These are phyloP conservation scores for Hypselothyrea guttata DNA, from an alignment of 2,888 invertebrate species.

Conservation along the genomic window DNA sequence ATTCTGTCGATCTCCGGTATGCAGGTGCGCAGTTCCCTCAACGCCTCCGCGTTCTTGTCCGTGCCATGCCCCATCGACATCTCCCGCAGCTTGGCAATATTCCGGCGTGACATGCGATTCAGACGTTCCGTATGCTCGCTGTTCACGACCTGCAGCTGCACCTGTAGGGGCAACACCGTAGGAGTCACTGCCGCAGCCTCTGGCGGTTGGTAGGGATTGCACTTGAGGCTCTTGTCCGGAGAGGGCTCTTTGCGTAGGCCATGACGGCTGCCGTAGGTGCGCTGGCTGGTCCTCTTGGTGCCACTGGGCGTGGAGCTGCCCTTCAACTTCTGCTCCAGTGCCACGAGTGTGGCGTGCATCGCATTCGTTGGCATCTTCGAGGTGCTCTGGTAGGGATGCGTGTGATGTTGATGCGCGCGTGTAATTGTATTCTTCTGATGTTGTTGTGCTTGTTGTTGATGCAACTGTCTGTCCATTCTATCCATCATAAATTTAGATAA, in stretches of 20 bases:
- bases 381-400: constrained; percentile 4
- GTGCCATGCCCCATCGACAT: constrained; percentile 43
- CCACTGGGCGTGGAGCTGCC: constrained; percentile 1
- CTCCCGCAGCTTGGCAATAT: constrained; percentile 45
- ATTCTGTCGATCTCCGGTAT: constrained; percentile 86
- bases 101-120: constrained; percentile 42
- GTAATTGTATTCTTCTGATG: not conserved
- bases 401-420: not conserved
- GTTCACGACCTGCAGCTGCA: constrained; percentile 47
- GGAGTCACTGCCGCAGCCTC: not conserved
- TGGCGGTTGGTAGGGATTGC: too few species aligned
- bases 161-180: too few species aligned
- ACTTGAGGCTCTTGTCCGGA: too few species aligned
- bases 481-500: constrained; percentile 45
- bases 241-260: not conserved
- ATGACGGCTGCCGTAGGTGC: not conserved
- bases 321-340: constrained; percentile 33
- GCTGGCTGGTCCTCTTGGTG: not conserved
- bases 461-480: constrained; percentile 59
- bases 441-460: constrained; percentile 11
- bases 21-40: constrained; percentile 75
- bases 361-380: constrained; percentile 22
- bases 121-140: constrained; percentile 41
- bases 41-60: constrained; percentile 74
- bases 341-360: constrained; percentile 29